phyloP scores from a whole-genome alignment of 2,113 vertebrate species.

The Brachyistius frenatus region DNA sequence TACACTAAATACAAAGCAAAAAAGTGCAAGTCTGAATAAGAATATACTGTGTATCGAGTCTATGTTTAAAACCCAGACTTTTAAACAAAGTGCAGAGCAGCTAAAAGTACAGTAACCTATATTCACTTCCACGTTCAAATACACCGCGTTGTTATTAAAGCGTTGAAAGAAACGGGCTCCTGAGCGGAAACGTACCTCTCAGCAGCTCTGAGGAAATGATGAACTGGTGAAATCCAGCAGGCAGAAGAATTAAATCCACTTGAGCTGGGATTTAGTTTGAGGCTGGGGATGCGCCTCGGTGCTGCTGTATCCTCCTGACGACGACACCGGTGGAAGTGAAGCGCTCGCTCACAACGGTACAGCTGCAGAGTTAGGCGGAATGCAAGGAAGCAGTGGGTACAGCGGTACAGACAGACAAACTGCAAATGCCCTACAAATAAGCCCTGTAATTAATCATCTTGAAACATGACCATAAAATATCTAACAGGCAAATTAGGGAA shows the following conservation, averaged over 20 bases:
- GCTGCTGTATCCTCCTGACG: conserved; percentile 23
- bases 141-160: not conserved
- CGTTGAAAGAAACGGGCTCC: not conserved
- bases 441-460: too few relatives aligned
- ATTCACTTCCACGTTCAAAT: conserved; percentile 6
- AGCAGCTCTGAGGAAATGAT: not conserved
- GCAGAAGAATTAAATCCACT: not conserved
- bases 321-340: not conserved
- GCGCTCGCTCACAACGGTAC: conserved; percentile 11
- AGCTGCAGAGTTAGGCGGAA: not conserved
- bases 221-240: not conserved
- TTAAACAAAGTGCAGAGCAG: conserved; percentile 7
- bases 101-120: not conserved
- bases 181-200: conserved; percentile 41
- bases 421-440: too few relatives aligned
- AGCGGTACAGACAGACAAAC: too few relatives aligned
- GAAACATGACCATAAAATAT: too few relatives aligned
- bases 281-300: conserved; percentile 24
- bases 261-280: not conserved
- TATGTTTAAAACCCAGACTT: not conserved
- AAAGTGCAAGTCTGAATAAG: not conserved
- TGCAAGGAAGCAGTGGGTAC: accelerated
- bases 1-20: not conserved
- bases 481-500: too few relatives aligned
- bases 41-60: not conserved